Evolutionary conservation across 2,113 vertebrate species (phyloP).

Genomic region (Malurus alboscapulatus): DNA sequence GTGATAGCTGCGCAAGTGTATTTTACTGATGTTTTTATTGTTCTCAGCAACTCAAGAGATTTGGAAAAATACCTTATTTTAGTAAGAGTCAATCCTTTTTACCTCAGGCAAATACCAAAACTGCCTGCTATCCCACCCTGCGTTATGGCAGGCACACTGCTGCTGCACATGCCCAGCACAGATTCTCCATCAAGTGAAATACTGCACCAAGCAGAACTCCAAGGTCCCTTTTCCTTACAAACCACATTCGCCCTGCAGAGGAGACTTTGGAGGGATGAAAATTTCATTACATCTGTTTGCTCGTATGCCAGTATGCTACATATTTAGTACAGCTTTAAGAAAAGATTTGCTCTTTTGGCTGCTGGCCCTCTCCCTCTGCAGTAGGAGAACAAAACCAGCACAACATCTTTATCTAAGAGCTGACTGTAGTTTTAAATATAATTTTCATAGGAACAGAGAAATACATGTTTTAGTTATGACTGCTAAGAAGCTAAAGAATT

Average conservation of each 20-base stretch:
- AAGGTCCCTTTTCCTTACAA: background rate
- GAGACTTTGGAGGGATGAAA: background rate
- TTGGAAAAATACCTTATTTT: background rate
- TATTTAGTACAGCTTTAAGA: background rate
- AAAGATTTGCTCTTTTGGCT: slow-evolving; percentile 31
- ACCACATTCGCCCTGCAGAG: background rate
- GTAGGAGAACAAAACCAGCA: slow-evolving; percentile 12
- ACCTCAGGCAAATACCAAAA: background rate
- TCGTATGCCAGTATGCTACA: background rate
- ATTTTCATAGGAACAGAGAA: slow-evolving; percentile 10
- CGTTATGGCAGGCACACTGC: background rate
- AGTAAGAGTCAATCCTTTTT: background rate
- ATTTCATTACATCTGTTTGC: background rate
- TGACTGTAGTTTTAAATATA: background rate
- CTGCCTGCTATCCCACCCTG: background rate
- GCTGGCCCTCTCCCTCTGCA: slow-evolving; percentile 6
- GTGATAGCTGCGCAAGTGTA: background rate
- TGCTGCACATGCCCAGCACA: background rate
- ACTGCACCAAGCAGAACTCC: background rate
- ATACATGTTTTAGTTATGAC: background rate
- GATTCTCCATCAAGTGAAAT: background rate
- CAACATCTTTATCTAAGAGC: background rate
- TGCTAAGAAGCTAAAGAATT: background rate
- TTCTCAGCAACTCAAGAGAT: background rate
- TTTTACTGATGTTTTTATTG: background rate